A percentile compares a stretch with the other conserved stretches of the same genome.
Conservation (phyloP, 2,888 invertebrate species). For the Ernsta delagoae region DNA sequence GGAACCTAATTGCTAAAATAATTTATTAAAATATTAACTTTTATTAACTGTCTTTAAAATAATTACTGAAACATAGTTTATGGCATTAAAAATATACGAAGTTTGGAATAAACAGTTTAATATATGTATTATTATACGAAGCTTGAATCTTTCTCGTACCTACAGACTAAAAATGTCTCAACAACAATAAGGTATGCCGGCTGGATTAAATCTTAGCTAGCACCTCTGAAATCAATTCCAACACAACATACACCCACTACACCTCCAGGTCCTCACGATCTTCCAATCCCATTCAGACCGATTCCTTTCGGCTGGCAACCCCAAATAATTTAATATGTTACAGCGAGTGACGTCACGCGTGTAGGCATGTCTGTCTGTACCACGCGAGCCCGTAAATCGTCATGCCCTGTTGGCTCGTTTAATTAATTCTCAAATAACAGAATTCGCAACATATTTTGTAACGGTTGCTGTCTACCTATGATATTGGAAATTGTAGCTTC, state of each 20-base stretch:
- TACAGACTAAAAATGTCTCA: background rate
- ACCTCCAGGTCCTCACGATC: constrained; percentile 9
- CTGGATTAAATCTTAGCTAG: constrained; percentile 13
- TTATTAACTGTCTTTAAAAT: too few species aligned
- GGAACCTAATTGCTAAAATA: too few species aligned
- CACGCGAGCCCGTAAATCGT: constrained; percentile 64
- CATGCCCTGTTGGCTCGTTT: constrained; percentile 76
- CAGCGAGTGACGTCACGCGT: constrained; percentile 71
- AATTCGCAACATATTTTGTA: constrained; percentile 52
- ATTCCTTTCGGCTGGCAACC: constrained; percentile 50
- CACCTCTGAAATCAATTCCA: constrained; percentile 8
- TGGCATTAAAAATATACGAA: too few species aligned
- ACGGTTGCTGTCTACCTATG: constrained; percentile 38
- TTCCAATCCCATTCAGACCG: constrained; percentile 32
- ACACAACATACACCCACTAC: background rate
- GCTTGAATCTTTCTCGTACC: background rate
- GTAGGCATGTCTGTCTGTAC: constrained; percentile 60
- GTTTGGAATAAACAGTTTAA: too few species aligned
- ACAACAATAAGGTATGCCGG: background rate
- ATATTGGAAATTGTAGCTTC: constrained; percentile 18
- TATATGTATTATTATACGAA: too few species aligned
- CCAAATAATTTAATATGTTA: constrained; percentile 70
- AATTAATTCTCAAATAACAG: constrained; percentile 78
- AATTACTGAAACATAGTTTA: too few species aligned
- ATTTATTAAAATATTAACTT: too few species aligned